Percentiles rank a stretch among this genome's conserved stretches.
phyloP scores from a whole-genome alignment of 2,113 vertebrate genomes.

The Cinclus cinclus region DNA sequence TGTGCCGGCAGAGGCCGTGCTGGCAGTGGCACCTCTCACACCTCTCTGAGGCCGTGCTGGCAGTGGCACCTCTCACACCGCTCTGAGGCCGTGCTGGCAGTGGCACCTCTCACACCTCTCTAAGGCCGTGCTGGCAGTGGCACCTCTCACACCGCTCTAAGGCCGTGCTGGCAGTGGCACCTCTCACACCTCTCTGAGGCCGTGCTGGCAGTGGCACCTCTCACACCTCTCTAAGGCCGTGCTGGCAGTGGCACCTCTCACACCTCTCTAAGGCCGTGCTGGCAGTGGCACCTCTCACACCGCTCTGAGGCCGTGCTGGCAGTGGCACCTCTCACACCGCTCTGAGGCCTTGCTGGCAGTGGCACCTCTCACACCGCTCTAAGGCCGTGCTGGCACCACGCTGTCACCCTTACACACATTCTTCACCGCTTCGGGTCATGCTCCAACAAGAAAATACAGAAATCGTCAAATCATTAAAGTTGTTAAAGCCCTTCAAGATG shows the following conservation, averaged over 20 bases:
- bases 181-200: rapidly evolving
- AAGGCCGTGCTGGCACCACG: rapidly evolving
- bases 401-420: rapidly evolving
- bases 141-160: rapidly evolving
- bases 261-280: rapidly evolving
- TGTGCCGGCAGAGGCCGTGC: background rate
- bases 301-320: rapidly evolving
- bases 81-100: rapidly evolving
- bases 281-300: rapidly evolving
- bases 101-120: rapidly evolving
- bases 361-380: rapidly evolving
- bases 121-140: background rate
- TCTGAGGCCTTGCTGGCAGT: rapidly evolving
- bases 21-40: background rate
- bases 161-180: background rate
- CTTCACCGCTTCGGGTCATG: rapidly evolving
- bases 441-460: background rate
- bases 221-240: background rate
- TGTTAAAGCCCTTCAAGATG: background rate
- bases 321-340: rapidly evolving
- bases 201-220: too few species aligned
- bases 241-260: background rate
- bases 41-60: rapidly evolving
- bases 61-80: rapidly evolving
- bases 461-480: background rate